phyloP scores from a whole-genome alignment of 1,140 invertebrate species.

The Caenorhabditis inopinata region DNA sequence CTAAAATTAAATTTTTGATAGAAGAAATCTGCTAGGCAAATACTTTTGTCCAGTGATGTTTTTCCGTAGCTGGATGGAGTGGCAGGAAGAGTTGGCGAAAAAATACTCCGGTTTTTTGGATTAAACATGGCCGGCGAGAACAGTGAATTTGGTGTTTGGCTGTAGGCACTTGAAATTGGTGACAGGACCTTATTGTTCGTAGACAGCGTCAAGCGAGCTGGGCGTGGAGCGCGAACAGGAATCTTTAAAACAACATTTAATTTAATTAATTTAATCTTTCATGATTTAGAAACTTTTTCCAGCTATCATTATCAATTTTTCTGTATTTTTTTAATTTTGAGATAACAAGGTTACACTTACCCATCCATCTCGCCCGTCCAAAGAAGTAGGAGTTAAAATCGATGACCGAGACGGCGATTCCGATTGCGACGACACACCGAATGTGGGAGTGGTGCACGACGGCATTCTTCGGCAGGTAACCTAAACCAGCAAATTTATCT shows the following conservation, averaged over 20 bases:
- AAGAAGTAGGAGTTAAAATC: background rate
- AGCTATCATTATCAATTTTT: too few relatives aligned
- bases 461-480: background rate
- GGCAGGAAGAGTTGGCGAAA: background rate
- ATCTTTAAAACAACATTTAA: too few relatives aligned
- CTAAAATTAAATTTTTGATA: too few relatives aligned
- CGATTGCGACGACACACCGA: background rate
- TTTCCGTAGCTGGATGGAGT: background rate
- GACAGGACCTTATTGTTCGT: background rate
- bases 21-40: too few relatives aligned
- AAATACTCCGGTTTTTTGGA: background rate
- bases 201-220: background rate
- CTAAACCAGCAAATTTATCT: background rate
- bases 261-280: too few relatives aligned
- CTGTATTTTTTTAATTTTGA: too few relatives aligned
- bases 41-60: background rate
- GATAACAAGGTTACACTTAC: too few relatives aligned
- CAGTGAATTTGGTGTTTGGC: background rate
- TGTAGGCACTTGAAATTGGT: background rate
- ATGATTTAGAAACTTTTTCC: too few relatives aligned
- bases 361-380: background rate
- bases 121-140: background rate
- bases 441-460: slow-evolving; percentile 11
- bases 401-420: background rate
- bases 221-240: background rate